These are phyloP conservation scores for Oenanthe melanoleuca DNA, from an alignment of 2,113 vertebrate species.

Conservation along the genomic window DNA sequence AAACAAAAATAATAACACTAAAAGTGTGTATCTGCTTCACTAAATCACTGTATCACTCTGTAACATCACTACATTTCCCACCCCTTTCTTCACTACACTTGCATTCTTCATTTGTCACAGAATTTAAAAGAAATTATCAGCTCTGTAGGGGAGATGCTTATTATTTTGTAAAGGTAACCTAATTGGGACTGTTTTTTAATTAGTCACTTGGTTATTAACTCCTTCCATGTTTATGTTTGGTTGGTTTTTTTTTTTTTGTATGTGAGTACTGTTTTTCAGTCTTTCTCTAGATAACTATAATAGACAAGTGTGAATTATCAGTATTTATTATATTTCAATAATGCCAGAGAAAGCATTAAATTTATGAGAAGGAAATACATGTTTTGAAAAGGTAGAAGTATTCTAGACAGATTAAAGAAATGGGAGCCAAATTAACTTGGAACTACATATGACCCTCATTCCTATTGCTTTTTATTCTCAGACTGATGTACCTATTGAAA, in stretches of 20 bases:
- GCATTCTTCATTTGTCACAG: neutral
- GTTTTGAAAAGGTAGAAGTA: neutral
- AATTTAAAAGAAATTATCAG: neutral
- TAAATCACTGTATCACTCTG: neutral
- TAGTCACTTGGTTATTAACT: neutral
- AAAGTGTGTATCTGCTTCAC: neutral
- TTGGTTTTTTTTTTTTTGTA: neutral
- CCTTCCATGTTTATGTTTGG: neutral
- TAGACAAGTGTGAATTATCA: neutral
- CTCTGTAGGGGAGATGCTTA: neutral
- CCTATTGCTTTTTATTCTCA: neutral
- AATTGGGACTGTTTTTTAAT: neutral
- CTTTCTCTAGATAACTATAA: neutral
- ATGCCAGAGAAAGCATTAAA: neutral
- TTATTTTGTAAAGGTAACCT: neutral
- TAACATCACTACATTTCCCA: neutral
- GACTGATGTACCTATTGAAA: neutral
- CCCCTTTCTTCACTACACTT: neutral
- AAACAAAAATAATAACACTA: neutral
- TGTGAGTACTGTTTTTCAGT: neutral
- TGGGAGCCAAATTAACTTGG: neutral
- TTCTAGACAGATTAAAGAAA: neutral
- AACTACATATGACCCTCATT: neutral
- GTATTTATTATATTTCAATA: neutral
- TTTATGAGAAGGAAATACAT: neutral